Conservation (phyloP, 2,113 vertebrate genomes). For the Calidris pugnax region DNA sequence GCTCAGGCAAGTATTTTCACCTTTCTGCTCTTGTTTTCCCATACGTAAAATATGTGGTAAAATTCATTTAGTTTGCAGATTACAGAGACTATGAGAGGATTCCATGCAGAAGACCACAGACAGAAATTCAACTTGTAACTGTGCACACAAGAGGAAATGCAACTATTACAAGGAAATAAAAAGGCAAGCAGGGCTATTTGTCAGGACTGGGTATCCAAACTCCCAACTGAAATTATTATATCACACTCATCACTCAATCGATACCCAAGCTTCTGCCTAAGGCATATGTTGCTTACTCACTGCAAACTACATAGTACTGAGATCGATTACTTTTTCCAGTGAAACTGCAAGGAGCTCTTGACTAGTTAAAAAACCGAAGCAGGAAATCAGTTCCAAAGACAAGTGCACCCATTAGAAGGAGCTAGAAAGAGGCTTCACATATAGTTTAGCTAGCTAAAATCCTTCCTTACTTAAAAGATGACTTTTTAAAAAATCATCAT, state of each 20-base stretch:
- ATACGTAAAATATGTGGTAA: not conserved
- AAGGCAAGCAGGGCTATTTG: not conserved
- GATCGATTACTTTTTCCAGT: not conserved
- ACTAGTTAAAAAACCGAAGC: not conserved
- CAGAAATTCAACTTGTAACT: not conserved
- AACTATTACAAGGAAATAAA: not conserved
- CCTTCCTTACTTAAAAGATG: not conserved
- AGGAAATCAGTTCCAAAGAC: not conserved
- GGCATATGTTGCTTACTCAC: not conserved
- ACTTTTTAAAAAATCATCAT: not conserved
- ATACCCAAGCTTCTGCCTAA: not conserved
- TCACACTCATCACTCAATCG: not conserved
- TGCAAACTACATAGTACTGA: not conserved
- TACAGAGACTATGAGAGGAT: slow-evolving; percentile 3
- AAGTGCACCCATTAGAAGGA: not conserved
- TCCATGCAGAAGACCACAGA: slow-evolving; percentile 31
- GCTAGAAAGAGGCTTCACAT: not conserved
- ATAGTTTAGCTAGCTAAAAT: not conserved
- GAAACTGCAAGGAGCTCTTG: not conserved
- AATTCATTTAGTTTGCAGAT: not conserved
- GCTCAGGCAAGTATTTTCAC: slow-evolving; percentile 64
- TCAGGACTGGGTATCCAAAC: not conserved
- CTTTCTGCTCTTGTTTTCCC: slow-evolving; percentile 60
- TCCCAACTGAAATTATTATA: not conserved
- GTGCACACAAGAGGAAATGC: slow-evolving; percentile 19